Evolutionary conservation across 2,113 vertebrate genomes (phyloP).

Genomic region (Atractosteus spatula): DNA sequence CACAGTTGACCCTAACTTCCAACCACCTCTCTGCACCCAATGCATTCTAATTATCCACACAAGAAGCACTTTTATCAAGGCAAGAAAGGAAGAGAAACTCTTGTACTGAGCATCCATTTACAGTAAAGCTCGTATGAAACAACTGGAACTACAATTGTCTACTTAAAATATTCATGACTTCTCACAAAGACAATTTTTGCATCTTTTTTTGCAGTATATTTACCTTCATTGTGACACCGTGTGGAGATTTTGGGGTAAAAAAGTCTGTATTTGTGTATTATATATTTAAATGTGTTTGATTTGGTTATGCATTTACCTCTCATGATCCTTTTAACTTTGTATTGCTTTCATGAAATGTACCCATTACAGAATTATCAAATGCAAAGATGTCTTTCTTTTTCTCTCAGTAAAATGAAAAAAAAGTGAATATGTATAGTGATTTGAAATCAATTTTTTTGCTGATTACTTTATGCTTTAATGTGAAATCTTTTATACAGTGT

Average conservation of each 20-base stretch:
- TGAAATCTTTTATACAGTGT: conserved; percentile 27
- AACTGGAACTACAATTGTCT: conserved; percentile 55
- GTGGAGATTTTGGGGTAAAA: conserved; percentile 62
- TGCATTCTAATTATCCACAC: conserved; percentile 78
- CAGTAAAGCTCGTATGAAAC: conserved; percentile 26
- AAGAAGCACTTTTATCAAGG: conserved; percentile 74
- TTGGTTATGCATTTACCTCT: conserved; percentile 35
- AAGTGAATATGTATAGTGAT: conserved; percentile 33
- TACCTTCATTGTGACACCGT: conserved; percentile 55
- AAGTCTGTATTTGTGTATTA: conserved; percentile 66
- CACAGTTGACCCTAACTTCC: conserved; percentile 81
- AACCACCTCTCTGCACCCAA: conserved; percentile 77
- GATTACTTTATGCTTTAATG: conserved; percentile 29
- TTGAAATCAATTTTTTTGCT: conserved; percentile 17
- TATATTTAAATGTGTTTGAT: conserved; percentile 75
- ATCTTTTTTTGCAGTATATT: conserved; percentile 51
- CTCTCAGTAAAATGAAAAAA: conserved; percentile 2
- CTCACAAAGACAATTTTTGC: conserved; percentile 55
- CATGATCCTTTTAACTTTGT: conserved; percentile 42
- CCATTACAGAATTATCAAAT: conserved; percentile 44
- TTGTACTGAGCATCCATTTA: conserved; percentile 57
- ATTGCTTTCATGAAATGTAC: conserved; percentile 45
- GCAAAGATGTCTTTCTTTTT: conserved; percentile 22
- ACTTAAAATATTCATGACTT: conserved; percentile 56
- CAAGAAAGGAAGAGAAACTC: conserved; percentile 64